Evolutionary conservation across 2,888 invertebrate species (phyloP), one percentile per base, ranked within the genome.

Genomic region (Chymomyza amoena): DNA sequence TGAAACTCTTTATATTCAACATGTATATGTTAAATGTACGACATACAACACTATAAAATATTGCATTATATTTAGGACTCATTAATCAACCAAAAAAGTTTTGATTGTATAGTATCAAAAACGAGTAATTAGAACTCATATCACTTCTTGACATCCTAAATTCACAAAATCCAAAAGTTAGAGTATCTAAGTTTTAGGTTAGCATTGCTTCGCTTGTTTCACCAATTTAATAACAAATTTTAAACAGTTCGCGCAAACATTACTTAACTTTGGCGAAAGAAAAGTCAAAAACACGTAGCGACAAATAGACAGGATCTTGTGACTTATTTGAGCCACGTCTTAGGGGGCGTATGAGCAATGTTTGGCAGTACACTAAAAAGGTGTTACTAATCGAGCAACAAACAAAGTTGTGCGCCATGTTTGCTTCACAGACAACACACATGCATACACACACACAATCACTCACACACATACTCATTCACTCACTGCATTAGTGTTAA

Each of bases 341-440:
- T 51, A 72, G 60, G 54, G 61, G 57, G 63, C 66, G 72, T 72
- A 69, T 75, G 68, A 64, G 63, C 62, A 60, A 72, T 51, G 20
- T 63, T 51, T 63, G 70, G 45, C 36, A 20, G 6, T 18, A 51
- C 45, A 66, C 52, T 57, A 16, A 65, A 62, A 69, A 64, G 69
- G 52, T 20, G 20, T 25, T n/a, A 39, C 5, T 62, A 39, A 18
- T 51, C 54, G 25, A 50, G 36, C 52, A 32, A 28, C 28, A 56
- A 32, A 28, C 28, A 56, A 9, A 50, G n/a, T 45, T 51, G 60
- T 52, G 54, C 7, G 60, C 67, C 66, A 70, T 73, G 62, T 54
- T 45, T 52, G 52, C 60, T 70, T 56, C 62, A 64, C 62, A 64
- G 3, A 51, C 16, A 25, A 51, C 20, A 69, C 39, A 63, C 62